Percentiles rank a stretch among this genome's conserved stretches.
Conservation (phyloP, 2,113 vertebrate genomes). For the Thamnaconus septentrionalis region DNA sequence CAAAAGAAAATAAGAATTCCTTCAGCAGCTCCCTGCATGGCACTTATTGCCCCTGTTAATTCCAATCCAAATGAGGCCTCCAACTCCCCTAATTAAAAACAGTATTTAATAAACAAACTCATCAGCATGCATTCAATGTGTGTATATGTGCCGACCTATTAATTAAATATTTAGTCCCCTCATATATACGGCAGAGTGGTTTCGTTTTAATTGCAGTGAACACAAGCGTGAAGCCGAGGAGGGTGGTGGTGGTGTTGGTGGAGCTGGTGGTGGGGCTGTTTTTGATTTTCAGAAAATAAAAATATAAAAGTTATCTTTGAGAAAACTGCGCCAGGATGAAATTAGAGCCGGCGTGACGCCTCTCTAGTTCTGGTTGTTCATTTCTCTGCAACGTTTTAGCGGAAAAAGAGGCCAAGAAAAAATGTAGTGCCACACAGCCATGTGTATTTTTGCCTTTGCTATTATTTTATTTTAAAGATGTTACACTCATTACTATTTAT, state of each 20-base stretch:
- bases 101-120: slow-evolving; percentile 60
- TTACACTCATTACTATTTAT: too few relatives aligned
- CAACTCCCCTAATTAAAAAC: slow-evolving; percentile 28
- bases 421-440: too few relatives aligned
- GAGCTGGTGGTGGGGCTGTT: slow-evolving; percentile 68
- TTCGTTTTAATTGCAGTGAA: slow-evolving; percentile 82
- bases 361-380: too few relatives aligned
- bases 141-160: slow-evolving; percentile 69
- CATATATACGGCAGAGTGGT: slow-evolving; percentile 69
- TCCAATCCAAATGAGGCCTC: slow-evolving; percentile 17
- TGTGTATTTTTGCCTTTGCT: too few relatives aligned
- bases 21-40: not conserved
- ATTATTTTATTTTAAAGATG: too few relatives aligned
- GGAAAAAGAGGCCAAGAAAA: too few relatives aligned
- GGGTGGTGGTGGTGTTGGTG: slow-evolving; percentile 15
- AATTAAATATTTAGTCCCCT: slow-evolving; percentile 79
- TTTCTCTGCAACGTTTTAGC: too few relatives aligned
- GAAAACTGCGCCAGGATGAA: too few relatives aligned
- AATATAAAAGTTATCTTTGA: too few relatives aligned
- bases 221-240: slow-evolving; percentile 72
- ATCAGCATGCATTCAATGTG: slow-evolving; percentile 62
- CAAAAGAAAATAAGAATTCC: not conserved
- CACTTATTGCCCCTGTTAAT: slow-evolving; percentile 13
- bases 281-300: slow-evolving; percentile 14
- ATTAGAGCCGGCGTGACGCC: too few relatives aligned